Base-by-base conservation (phyloP, 2,113 vertebrate species). In the Phocoena sinus region DNA sequence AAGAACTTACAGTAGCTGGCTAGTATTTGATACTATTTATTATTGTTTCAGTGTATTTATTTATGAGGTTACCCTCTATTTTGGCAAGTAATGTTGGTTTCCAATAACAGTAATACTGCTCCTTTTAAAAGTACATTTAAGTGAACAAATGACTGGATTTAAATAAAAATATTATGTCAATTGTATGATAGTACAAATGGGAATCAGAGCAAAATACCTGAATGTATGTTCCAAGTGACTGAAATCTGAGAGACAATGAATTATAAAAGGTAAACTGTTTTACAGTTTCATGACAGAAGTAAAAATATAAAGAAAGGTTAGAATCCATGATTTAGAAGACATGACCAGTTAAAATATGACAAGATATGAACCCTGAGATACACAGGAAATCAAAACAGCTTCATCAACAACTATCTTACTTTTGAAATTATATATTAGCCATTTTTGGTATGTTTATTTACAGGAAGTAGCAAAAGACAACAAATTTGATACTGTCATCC, bases 201-300 rank as follows among this genome's bases (percentile, higher is more conserved):
- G 53, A 95, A 20, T 89, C 21, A 83, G 13, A 88, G 21, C 26
- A 91, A 97, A 83, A 67, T 63, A 92, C 15, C 14, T 50, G 9
- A 92, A 92, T 50, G 13, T 60, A 68, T 63, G 53, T 10, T 23
- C 33, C 38, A 41, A 94, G 58, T 67, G 58, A 94, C 15, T 83
- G 18, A 79, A 96, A 71, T 85, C 56, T 74, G 31, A 94, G 56
- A 92, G 91, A 91, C 44, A 88, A 87, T 13, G 2, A 94, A 96
- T 41, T 74, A 89, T 6, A 68, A 82, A 97, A 81, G 38, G 50
- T 81, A 70, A 91, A 81, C 11, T 36, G 67, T 67, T 92, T 84
- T 28, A 94, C 10, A 58, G 31, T 77, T 95, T 91, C n/a, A 90
- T 41, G 70, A 91, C 8, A 95, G 38, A 94, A 93, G 87, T 86